Evolutionary conservation across 2,797 vertebrate species (phyloP), one percentile per base, ranked within the genome.

Genomic region (Lates japonicus): DNA sequence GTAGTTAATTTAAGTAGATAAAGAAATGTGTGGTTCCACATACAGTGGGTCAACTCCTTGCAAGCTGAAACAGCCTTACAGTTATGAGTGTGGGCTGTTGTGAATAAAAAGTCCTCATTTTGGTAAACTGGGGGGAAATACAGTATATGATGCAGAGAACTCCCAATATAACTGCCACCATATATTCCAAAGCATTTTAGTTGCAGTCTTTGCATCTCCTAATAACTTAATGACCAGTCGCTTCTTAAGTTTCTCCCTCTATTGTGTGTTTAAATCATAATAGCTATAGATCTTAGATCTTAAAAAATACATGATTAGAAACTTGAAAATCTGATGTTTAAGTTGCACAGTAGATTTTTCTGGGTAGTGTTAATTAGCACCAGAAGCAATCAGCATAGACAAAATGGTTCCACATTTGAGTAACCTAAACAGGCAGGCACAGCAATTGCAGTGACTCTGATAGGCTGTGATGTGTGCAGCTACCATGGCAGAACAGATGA

Each of bases 341-440:
- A 48, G 42, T 61, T 55, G 17, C 19, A 75, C 62, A 42, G 49
- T 37, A 37, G 22, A 31, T 64, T 46, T 52, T 57, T 35, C 63
- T 31, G 35, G 41, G 41, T 67, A 48, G 68, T 81, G 74, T 81
- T 75, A 25, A 71, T 55, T 74, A 72, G 65, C 80, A 81, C 77
- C 59, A 77, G 44, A 81, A 61, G 70, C 63, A 31, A 54, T 54
- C 20, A 25, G 69, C 63, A 44, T 7, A 73, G 25, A 78, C 65
- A 41, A 57, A 79, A 52, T 1, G 49, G 9, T 19, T 76, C 16
- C 65, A 71, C 8, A 19, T 70, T 13, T 31, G 19, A 48, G 42
- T 22, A 35, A 69, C 71, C 48, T n/a, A 63, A 63, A 68, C 6
- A 35, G 67, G 62, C 44, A 70, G 79, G 79, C 79, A 62, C 74